Evolutionary conservation across 2,797 vertebrate genomes (phyloP), one percentile per base, ranked within the genome.

Genomic region (Streptopelia turtur): DNA sequence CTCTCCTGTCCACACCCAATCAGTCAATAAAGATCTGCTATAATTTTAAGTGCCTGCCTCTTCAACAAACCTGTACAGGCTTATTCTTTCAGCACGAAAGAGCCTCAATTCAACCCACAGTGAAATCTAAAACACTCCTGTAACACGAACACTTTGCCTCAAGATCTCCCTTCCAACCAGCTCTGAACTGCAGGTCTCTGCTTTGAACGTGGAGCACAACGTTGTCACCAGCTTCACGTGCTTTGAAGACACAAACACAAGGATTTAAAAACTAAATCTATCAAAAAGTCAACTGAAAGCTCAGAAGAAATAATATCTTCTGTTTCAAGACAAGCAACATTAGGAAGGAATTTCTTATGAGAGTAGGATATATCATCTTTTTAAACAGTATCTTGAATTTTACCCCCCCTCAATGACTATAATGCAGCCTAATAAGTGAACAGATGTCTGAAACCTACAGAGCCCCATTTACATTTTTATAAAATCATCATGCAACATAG

Each of bases 191-290:
- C 43, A 27, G 10, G 2, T 39, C 55, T 87, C 81, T 76, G 80
- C 30, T 80, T 70, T 49, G 45, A 82, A 69, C 0, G 0, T 20
- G 6, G 22, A 75, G 12, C 63, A 91, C 50, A 86, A 83, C 0
- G 0, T 4, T 71, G 55, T 23, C 61, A 94, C 43, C 83, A 60
- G 35, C 23, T 70, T 68, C 60, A 66, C 0, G 0, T 9, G 10
- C 59, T 52, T 9, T 75, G 24, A 87, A 86, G 55, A 87, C 1
- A 3, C 25, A 82, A 84, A 71, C 8, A 53, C 0, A 1, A 59
- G 8, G 41, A 60, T 39, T 80, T 84, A 83, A 49, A 59, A 90
- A 95, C 91, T 66, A 83, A 64, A 65, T 21, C 31, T 43, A 88
- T 6, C 16, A 91, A 85, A 82, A 89, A 56, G 14, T 45, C 74